A percentile compares a stretch with the other conserved stretches of the same genome.
These are phyloP conservation scores for Penaeus chinensis DNA, from an alignment of 1,140 invertebrate species.

Conservation along the genomic window DNA sequence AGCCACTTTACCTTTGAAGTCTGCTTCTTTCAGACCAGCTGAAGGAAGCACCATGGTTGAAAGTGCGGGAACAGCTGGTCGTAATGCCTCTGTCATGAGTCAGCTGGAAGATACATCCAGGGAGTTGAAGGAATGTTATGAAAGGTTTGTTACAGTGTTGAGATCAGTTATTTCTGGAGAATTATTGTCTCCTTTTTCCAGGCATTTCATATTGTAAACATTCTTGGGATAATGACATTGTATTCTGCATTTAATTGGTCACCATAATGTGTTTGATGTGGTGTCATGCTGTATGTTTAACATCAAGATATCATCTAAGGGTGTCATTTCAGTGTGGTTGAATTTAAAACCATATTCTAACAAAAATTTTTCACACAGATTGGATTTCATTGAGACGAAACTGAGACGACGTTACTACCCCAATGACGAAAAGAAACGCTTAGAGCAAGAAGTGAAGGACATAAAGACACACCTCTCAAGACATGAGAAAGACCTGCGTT, in stretches of 20 bases:
- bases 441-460: slow-evolving; percentile 49
- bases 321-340: too few relatives aligned
- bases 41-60: background rate
- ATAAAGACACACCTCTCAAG: slow-evolving; percentile 50
- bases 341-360: background rate
- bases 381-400: slow-evolving; percentile 47
- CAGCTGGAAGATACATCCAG: slow-evolving; percentile 48
- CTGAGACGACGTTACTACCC: slow-evolving; percentile 42
- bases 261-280: too few relatives aligned
- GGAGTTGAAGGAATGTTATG: slow-evolving; percentile 50
- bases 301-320: too few relatives aligned
- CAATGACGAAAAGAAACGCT: slow-evolving; percentile 44
- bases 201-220: too few relatives aligned
- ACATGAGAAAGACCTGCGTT: slow-evolving; percentile 39
- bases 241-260: too few relatives aligned
- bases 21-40: too few relatives aligned
- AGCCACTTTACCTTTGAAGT: too few relatives aligned
- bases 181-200: background rate
- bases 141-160: slow-evolving; percentile 20
- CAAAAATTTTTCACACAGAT: background rate
- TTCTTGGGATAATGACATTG: too few relatives aligned
- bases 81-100: slow-evolving; percentile 42
- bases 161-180: background rate
- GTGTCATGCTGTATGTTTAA: too few relatives aligned
- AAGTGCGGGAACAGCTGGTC: background rate